Evolutionary conservation across 2,113 vertebrate species (phyloP).

Genomic region (Malaclemys terrapin): DNA sequence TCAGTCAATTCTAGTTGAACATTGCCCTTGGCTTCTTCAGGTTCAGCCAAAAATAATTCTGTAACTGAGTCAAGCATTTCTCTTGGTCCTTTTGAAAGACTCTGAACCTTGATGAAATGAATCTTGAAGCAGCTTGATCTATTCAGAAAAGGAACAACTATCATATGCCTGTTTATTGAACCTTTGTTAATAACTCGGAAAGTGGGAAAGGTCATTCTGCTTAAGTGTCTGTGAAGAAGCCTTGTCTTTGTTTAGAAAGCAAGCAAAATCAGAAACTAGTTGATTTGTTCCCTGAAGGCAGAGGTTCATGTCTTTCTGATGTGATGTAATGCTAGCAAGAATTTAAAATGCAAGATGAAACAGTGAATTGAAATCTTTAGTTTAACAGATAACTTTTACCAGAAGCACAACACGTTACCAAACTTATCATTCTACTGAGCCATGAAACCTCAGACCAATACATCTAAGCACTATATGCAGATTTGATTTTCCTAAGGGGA

Average conservation of each 20-base stretch:
- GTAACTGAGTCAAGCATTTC: background rate
- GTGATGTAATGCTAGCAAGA: background rate
- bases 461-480: background rate
- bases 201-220: background rate
- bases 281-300: background rate
- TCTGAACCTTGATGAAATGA: background rate
- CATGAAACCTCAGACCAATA: background rate
- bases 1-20: background rate
- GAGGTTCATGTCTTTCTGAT: background rate
- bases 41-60: background rate
- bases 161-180: background rate
- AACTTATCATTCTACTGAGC: background rate
- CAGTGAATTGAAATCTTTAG: background rate
- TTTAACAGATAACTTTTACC: background rate
- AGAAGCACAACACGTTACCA: background rate
- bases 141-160: background rate
- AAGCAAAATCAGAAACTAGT: background rate
- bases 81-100: background rate
- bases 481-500: background rate
- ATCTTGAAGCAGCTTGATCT: background rate
- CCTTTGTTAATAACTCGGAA: background rate
- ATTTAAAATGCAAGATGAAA: background rate
- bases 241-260: background rate
- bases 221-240: background rate
- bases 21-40: accelerated